Evolutionary conservation across 2,797 vertebrate species (phyloP).

Genomic region (Lagodon rhomboides): DNA sequence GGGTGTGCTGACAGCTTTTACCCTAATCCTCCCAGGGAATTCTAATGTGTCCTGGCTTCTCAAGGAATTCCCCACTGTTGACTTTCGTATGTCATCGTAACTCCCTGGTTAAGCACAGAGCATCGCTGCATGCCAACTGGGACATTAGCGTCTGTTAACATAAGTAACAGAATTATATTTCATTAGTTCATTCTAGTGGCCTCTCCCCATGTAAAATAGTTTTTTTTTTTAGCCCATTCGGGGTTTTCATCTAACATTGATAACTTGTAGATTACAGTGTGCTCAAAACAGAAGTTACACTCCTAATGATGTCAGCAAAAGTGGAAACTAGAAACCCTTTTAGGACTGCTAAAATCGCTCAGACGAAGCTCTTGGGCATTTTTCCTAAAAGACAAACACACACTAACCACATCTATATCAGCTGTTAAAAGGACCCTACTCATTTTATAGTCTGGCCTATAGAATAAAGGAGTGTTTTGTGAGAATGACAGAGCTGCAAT

Average conservation of each 20-base stretch:
- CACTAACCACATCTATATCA: background rate
- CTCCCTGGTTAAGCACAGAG: background rate
- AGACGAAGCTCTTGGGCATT: background rate
- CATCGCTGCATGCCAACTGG: background rate
- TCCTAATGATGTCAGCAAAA: background rate
- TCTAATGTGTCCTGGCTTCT: background rate
- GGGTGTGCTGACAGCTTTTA: constrained; percentile 16
- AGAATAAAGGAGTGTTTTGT: too few relatives aligned
- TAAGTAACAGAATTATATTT: background rate
- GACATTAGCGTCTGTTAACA: background rate
- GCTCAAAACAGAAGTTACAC: background rate
- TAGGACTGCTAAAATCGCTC: background rate
- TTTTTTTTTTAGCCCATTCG: background rate
- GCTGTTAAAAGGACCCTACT: background rate
- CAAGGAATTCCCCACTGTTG: constrained; percentile 4
- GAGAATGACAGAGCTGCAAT: too few relatives aligned
- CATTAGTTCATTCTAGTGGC: background rate
- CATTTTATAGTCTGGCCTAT: background rate
- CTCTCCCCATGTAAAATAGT: background rate
- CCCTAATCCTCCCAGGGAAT: background rate
- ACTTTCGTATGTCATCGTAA: background rate
- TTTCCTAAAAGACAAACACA: background rate
- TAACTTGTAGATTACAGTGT: too few relatives aligned
- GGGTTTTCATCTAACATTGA: background rate
- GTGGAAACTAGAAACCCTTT: background rate